These are phyloP conservation scores for Sylvilagus floridanus DNA, from an alignment of 2,797 vertebrate genomes.

Conservation along the genomic window DNA sequence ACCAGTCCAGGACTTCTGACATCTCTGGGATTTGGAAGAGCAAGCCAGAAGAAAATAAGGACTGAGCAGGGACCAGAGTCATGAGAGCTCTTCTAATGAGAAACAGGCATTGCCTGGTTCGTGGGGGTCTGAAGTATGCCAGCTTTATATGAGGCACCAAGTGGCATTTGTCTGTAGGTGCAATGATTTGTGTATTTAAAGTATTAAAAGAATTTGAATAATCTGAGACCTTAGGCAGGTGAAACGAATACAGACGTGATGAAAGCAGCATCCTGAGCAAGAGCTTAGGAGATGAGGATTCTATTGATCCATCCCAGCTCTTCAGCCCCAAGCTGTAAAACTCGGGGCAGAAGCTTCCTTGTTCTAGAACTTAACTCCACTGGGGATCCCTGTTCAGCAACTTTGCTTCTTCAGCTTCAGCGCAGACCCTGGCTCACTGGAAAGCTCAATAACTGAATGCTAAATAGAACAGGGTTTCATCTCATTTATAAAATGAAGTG, in stretches of 20 bases:
- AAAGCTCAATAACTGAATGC: constrained; percentile 16
- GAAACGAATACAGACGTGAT: constrained; percentile 20
- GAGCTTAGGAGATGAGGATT: constrained; percentile 18
- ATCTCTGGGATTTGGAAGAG: neutral
- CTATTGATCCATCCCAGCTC: constrained; percentile 60
- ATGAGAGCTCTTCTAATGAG: neutral
- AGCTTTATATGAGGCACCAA: neutral
- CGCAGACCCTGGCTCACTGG: neutral
- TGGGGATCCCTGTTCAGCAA: constrained; percentile 34
- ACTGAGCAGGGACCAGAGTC: neutral
- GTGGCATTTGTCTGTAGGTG: constrained; percentile 19
- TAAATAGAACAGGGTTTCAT: constrained; percentile 38
- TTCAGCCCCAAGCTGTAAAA: constrained; percentile 37
- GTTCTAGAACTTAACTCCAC: constrained; percentile 45
- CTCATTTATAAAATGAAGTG: constrained; percentile 48
- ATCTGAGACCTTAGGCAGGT: constrained; percentile 50
- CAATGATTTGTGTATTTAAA: constrained; percentile 36
- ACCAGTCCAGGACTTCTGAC: neutral
- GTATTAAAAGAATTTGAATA: constrained; percentile 43
- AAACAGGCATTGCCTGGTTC: neutral
- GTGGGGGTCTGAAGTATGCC: neutral
- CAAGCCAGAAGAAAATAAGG: neutral
- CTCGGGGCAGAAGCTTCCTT: constrained; percentile 24
- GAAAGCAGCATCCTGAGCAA: neutral
- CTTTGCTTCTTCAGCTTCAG: constrained; percentile 42